Evolutionary conservation across 2,888 invertebrate genomes (phyloP).

Genomic region (Lymantria monacha): DNA sequence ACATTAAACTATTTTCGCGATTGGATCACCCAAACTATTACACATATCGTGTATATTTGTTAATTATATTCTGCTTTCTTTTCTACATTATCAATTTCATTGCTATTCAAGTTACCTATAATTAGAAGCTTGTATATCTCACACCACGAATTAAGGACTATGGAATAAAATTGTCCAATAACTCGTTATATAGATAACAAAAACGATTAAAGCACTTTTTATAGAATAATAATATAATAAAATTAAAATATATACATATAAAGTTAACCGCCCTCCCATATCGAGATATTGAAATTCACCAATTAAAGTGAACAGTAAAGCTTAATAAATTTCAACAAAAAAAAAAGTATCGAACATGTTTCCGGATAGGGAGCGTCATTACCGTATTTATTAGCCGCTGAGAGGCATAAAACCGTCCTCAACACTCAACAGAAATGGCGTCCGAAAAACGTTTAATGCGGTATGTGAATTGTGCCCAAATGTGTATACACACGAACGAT

Average conservation of each 20-base stretch:
- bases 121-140: too few relatives aligned
- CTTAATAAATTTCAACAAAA: constrained; percentile 48
- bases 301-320: constrained; percentile 51
- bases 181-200: too few relatives aligned
- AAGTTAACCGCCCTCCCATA: constrained; percentile 26
- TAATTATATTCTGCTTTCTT: too few relatives aligned
- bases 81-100: too few relatives aligned
- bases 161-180: too few relatives aligned
- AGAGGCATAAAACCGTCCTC: constrained; percentile 42
- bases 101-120: too few relatives aligned
- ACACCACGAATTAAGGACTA: too few relatives aligned
- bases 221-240: neutral
- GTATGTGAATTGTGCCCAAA: constrained; percentile 78
- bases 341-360: constrained; percentile 25
- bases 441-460: constrained; percentile 57
- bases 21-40: too few relatives aligned
- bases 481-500: constrained; percentile 54
- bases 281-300: constrained; percentile 40
- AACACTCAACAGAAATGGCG: constrained; percentile 50
- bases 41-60: too few relatives aligned
- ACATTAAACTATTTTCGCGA: too few relatives aligned
- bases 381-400: constrained; percentile 43
- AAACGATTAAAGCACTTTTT: too few relatives aligned
- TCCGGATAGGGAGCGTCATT: constrained; percentile 38
- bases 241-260: neutral